Evolutionary conservation across 2,888 invertebrate species (phyloP).

Genomic region (Kuschelorhynchus macadamiae): DNA sequence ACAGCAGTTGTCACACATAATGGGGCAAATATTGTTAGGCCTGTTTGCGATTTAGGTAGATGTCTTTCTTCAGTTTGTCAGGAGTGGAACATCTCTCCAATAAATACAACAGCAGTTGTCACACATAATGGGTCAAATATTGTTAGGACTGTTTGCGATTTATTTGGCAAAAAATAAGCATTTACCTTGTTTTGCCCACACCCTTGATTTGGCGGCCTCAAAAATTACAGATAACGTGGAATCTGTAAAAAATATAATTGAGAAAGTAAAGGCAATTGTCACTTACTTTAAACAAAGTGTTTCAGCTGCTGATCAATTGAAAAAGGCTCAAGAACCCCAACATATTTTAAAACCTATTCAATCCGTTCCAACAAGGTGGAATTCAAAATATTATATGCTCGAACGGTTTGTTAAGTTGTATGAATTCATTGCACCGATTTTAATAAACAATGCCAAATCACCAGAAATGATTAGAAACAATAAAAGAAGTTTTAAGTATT

Average conservation of each 20-base stretch:
- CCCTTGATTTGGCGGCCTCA: background rate
- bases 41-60: background rate
- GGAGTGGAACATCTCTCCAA: constrained; percentile 51
- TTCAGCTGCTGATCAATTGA: background rate
- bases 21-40: constrained; percentile 28
- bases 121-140: constrained; percentile 31
- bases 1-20: constrained; percentile 28
- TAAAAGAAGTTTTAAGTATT: constrained; percentile 27
- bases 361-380: constrained; percentile 59
- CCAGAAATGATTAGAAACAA: constrained; percentile 57
- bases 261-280: constrained; percentile 3
- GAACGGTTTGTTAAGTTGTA: constrained; percentile 58
- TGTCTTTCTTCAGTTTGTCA: constrained; percentile 31
- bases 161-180: constrained; percentile 16
- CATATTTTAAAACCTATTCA: constrained; percentile 52
- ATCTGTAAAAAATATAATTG: background rate
- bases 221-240: background rate
- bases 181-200: background rate
- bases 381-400: constrained; percentile 59
- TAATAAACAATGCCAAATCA: constrained; percentile 54
- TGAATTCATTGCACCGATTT: constrained; percentile 52
- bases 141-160: constrained; percentile 7
- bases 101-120: constrained; percentile 20
- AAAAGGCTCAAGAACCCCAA: background rate
- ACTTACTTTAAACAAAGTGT: constrained; percentile 16